phyloP scores from a whole-genome alignment of 2,113 vertebrate species.

The Monopterus albus region DNA sequence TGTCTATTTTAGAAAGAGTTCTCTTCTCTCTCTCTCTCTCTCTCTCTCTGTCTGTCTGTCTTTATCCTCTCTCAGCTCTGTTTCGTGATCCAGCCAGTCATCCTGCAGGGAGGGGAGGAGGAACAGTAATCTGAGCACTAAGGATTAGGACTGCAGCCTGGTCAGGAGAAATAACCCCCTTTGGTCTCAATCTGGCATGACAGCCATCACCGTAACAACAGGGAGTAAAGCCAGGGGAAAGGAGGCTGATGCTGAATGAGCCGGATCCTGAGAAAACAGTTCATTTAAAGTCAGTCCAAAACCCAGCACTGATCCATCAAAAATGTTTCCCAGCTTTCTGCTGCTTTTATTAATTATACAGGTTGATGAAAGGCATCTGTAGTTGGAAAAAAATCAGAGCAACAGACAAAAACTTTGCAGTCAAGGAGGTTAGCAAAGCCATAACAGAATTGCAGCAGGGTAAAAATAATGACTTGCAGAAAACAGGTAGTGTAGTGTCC shows the following conservation, averaged over 20 bases:
- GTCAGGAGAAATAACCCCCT: constrained; percentile 65
- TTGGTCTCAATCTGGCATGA: constrained; percentile 69
- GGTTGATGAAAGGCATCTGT: neutral
- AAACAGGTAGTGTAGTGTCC: neutral
- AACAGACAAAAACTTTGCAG: neutral
- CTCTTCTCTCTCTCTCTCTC: neutral
- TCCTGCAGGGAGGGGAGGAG: constrained; percentile 36
- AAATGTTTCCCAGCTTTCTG: constrained; percentile 6
- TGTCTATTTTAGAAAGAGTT: constrained; percentile 5
- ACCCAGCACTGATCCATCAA: constrained; percentile 14
- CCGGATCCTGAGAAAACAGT: constrained; percentile 44
- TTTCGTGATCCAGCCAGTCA: constrained; percentile 36
- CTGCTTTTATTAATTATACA: constrained; percentile 13
- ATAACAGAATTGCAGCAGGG: neutral
- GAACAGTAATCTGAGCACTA: constrained; percentile 63
- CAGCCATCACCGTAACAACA: constrained; percentile 32
- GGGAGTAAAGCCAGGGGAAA: constrained; percentile 24
- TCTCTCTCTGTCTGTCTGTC: neutral
- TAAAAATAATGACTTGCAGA: neutral
- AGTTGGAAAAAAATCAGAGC: constrained; percentile 8
- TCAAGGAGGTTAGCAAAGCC: neutral
- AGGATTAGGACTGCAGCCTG: constrained; percentile 69
- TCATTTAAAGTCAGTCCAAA: no score
- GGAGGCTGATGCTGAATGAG: constrained; percentile 17
- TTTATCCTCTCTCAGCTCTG: constrained; percentile 32